phyloP scores from a whole-genome alignment of 2,797 vertebrate genomes.

The Gymnoscopelus braueri region DNA sequence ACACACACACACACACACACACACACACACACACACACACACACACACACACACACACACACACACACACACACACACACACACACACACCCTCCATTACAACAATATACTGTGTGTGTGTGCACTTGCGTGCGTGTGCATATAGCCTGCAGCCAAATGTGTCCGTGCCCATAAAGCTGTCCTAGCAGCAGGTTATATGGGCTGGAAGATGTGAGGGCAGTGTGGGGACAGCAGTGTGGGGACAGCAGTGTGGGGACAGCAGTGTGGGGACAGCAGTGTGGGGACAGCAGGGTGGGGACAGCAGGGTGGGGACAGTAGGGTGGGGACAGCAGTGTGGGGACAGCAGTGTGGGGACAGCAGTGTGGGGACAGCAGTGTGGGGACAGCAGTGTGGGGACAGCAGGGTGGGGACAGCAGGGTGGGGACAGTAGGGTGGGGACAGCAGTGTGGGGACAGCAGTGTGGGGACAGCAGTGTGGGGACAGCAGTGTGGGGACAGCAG shows the following conservation, averaged over 20 bases:
- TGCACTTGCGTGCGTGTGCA: too few relatives aligned
- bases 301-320: constrained; percentile 58
- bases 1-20: too few relatives aligned
- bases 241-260: constrained; percentile 60
- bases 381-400: constrained; percentile 60
- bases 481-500: constrained; percentile 62
- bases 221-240: constrained; percentile 65
- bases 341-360: constrained; percentile 62
- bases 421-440: constrained; percentile 67
- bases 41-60: too few relatives aligned
- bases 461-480: constrained; percentile 59
- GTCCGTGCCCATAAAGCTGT: too few relatives aligned
- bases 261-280: constrained; percentile 54
- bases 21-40: too few relatives aligned
- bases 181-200: background rate
- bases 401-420: constrained; percentile 52
- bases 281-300: constrained; percentile 68
- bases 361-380: constrained; percentile 66
- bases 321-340: constrained; percentile 57
- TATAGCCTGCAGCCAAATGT: too few relatives aligned
- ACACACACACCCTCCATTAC: too few relatives aligned
- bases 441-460: constrained; percentile 60
- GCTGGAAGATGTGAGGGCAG: constrained; percentile 45
- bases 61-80: too few relatives aligned
- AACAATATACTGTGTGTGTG: too few relatives aligned